phyloP scores from a whole-genome alignment of 2,113 vertebrate genomes.

The Lipotes vexillifer region DNA sequence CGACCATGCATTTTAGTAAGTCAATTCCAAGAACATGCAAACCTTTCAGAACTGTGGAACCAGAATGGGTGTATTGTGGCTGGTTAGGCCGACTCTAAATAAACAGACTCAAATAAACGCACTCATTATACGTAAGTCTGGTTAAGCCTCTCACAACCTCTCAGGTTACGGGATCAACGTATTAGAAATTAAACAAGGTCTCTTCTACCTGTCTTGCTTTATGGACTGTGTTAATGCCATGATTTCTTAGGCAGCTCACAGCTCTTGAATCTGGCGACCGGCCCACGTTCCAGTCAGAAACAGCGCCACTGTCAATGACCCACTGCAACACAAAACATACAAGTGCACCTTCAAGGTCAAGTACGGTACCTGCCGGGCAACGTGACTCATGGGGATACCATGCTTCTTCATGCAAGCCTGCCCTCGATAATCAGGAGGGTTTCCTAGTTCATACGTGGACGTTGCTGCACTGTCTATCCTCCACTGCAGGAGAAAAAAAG shows the following conservation, averaged over 20 bases:
- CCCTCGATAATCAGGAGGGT: constrained; percentile 93
- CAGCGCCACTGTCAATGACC: constrained; percentile 95
- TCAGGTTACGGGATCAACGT: not conserved
- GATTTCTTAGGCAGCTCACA: constrained; percentile 91
- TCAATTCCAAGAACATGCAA: not conserved
- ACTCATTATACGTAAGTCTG: not conserved
- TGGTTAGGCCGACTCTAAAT: not conserved
- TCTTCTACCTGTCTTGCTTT: constrained; percentile 95
- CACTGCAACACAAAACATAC: constrained; percentile 95
- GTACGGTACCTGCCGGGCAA: constrained; percentile 94
- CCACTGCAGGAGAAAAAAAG: constrained; percentile 88
- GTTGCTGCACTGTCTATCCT: constrained; percentile 99
- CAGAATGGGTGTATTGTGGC: not conserved
- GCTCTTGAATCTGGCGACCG: constrained; percentile 90
- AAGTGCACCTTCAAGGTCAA: constrained; percentile 65
- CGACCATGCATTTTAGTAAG: not conserved
- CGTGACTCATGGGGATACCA: constrained; percentile 88
- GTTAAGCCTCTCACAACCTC: not conserved
- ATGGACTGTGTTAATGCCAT: constrained; percentile 93
- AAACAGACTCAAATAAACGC: not conserved
- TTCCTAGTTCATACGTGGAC: constrained; percentile 96
- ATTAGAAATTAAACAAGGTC: constrained; percentile 66
- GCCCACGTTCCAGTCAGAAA: constrained; percentile 97
- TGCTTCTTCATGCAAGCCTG: constrained; percentile 95
- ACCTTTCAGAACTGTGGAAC: not conserved